phyloP scores from a whole-genome alignment of 2,888 invertebrate species.

The Phragmatobia fuliginosa region DNA sequence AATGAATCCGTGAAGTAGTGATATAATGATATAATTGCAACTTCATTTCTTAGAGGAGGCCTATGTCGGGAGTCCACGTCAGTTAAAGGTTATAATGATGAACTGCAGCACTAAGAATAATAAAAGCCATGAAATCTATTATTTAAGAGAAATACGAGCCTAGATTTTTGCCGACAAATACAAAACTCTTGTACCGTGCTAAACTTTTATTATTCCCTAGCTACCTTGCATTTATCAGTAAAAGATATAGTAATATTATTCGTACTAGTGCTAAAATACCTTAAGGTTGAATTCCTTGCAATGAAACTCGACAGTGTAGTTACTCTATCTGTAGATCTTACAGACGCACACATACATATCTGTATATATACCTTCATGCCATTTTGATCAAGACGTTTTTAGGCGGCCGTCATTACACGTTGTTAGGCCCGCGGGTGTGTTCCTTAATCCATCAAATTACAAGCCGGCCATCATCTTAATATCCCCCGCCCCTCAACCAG shows the following conservation, averaged over 20 bases:
- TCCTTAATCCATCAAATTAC: conserved; percentile 85
- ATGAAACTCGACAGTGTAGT: neutral
- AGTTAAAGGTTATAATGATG: too few species aligned
- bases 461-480: conserved; percentile 83
- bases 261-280: neutral
- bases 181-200: too few species aligned
- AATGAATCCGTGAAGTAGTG: neutral
- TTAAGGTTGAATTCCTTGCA: neutral
- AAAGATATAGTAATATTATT: too few species aligned
- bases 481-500: conserved; percentile 79
- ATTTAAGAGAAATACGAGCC: too few species aligned
- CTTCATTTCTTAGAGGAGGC: too few species aligned
- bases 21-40: neutral
- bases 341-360: neutral
- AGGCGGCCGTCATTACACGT: conserved; percentile 75
- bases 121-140: too few species aligned
- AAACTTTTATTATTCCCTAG: too few species aligned
- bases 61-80: too few species aligned
- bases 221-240: too few species aligned
- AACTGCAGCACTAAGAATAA: too few species aligned
- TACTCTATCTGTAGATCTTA: neutral
- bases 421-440: conserved; percentile 78
- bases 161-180: too few species aligned
- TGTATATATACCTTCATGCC: conserved; percentile 24
- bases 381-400: conserved; percentile 67